These are phyloP conservation scores for Latrodectus hesperus DNA, from an alignment of 2,888 invertebrate genomes.

Conservation along the genomic window DNA sequence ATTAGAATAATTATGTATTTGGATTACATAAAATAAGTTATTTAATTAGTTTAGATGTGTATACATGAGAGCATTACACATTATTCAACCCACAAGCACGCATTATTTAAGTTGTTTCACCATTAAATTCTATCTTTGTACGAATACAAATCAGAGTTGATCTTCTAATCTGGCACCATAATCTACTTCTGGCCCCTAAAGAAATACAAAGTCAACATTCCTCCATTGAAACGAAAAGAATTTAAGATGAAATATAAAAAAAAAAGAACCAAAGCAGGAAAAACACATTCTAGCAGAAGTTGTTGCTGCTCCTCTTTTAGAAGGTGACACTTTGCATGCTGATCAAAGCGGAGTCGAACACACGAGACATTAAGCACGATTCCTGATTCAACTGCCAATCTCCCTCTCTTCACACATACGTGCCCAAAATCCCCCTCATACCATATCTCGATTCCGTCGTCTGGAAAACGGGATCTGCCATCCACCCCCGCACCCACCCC, in stretches of 20 bases:
- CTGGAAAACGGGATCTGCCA: slow-evolving; percentile 20
- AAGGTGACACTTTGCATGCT: slow-evolving; percentile 63
- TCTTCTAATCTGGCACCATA: neutral
- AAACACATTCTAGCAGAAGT: slow-evolving; percentile 37
- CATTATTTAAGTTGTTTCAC: too few relatives aligned
- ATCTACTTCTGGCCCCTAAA: neutral
- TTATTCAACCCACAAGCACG: too few relatives aligned
- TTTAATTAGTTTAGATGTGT: too few relatives aligned
- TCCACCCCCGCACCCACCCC: neutral
- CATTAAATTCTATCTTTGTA: too few relatives aligned
- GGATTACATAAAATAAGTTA: too few relatives aligned
- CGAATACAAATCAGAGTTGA: too few relatives aligned
- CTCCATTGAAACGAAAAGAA: too few relatives aligned
- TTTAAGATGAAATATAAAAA: neutral
- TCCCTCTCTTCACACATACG: slow-evolving; percentile 28
- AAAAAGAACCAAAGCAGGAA: neutral
- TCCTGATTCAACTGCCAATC: slow-evolving; percentile 28
- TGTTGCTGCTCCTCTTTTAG: slow-evolving; percentile 43
- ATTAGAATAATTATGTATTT: too few relatives aligned
- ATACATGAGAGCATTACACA: too few relatives aligned
- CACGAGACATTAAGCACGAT: slow-evolving; percentile 66
- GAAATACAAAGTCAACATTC: too few relatives aligned
- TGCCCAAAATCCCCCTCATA: slow-evolving; percentile 54
- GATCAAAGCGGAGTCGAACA: slow-evolving; percentile 52
- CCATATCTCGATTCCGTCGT: slow-evolving; percentile 34